Evolutionary conservation across 2,888 invertebrate species (phyloP), one percentile per base, ranked within the genome.

Genomic region (Periphyllus acericola): DNA sequence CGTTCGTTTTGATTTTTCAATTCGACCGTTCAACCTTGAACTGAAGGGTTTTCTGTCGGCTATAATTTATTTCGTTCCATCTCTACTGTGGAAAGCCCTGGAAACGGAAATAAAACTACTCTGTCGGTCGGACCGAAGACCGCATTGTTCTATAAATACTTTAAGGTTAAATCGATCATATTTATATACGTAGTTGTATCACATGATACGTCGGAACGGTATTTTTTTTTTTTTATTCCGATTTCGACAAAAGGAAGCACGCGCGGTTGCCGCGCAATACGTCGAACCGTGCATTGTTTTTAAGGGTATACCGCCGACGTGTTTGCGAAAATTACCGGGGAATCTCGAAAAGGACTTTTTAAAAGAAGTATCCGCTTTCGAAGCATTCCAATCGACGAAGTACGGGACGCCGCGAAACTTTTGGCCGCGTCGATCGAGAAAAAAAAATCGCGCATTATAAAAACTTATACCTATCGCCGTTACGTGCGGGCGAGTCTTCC

Each of bases 61-160:
- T 25, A 76, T 32, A 84, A 76, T 84, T 46, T 84, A 84, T 75
- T 76, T 84, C 25, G 66, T 84, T 84, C 40, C 75, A 66, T 84
- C 25, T 76, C 32, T 84, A 76, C 46, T 32, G 32, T 46, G 66
- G 75, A 75, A 75, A 84, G 29, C 83, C n/a, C 60, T n/a, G 75
- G 46, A 84, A 83, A 83, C 29, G 29, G 60, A 75, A 84, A 84
- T 84, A 76, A 66, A 76, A 84, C 60, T 40, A 76, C 60, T 84
- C 29, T 40, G 66, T 66, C 66, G 32, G 40, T 36, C 40, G 4
- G 32, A 36, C 60, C 3, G 36, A 66, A 75, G 17, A 76, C 40
- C 40, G 66, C 75, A 46, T 66, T 32, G 29, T 66, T 40, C 40
- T 76, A 40, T 71, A 71, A 82, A 82, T 19, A 66, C 25, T 75